Conservation (phyloP, 2,797 vertebrate species). For the Limnodromus scolopaceus region DNA sequence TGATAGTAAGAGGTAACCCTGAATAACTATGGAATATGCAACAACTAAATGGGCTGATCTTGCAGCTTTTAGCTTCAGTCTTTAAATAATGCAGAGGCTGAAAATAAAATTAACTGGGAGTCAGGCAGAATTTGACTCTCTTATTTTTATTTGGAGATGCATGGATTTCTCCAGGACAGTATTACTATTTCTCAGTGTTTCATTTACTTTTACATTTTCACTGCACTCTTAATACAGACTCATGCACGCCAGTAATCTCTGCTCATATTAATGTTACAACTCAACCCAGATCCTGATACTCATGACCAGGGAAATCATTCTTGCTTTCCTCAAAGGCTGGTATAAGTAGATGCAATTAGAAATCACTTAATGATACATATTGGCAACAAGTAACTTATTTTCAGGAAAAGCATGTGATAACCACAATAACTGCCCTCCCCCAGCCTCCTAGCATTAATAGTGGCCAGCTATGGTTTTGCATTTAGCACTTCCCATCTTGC, state of each 20-base stretch:
- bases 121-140: neutral
- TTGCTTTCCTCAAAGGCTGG: neutral
- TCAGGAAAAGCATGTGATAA: neutral
- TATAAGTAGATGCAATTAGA: neutral
- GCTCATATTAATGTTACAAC: neutral
- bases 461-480: neutral
- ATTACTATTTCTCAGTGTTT: neutral
- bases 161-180: neutral
- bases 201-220: neutral
- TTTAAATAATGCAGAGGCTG: neutral
- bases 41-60: neutral
- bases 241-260: neutral
- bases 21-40: neutral
- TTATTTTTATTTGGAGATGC: neutral
- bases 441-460: neutral
- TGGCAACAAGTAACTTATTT: neutral
- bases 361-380: neutral
- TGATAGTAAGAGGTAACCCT: neutral
- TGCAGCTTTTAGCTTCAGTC: neutral
- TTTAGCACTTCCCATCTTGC: neutral
- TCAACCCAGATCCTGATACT: neutral
- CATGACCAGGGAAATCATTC: neutral
- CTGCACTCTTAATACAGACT: neutral
- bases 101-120: neutral
- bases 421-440: too few relatives aligned